Percentiles rank a stretch among this genome's conserved stretches.
Conservation (phyloP, 1,140 invertebrate genomes). For the Brachystomella parvula region DNA sequence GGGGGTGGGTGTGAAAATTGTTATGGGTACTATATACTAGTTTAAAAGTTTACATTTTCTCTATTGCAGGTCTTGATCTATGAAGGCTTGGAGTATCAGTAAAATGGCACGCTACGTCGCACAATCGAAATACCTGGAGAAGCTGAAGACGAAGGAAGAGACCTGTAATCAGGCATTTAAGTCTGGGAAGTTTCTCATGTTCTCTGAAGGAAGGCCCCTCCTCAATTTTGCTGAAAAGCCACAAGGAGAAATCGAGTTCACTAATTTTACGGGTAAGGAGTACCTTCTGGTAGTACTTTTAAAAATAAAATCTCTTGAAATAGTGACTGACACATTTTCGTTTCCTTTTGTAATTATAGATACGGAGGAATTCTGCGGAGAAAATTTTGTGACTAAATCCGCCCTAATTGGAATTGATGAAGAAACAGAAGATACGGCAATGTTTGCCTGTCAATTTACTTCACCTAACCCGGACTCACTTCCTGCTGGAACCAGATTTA, state of each 20-base stretch:
- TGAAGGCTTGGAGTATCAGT: slow-evolving; percentile 31
- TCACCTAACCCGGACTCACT: slow-evolving; percentile 15
- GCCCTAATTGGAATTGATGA: slow-evolving; percentile 25
- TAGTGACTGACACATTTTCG: not conserved
- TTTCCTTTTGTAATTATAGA: slow-evolving; percentile 15
- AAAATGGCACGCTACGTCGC: slow-evolving; percentile 35
- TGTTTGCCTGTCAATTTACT: slow-evolving; percentile 28
- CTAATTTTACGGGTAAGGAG: slow-evolving; percentile 27
- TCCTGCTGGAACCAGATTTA: slow-evolving; percentile 26
- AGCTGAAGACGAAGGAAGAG: slow-evolving; percentile 37
- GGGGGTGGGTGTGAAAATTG: no score
- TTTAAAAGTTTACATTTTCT: slow-evolving; percentile 6
- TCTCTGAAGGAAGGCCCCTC: slow-evolving; percentile 27
- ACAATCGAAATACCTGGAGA: slow-evolving; percentile 31
- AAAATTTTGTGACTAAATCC: slow-evolving; percentile 22
- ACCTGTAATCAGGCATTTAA: slow-evolving; percentile 25
- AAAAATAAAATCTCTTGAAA: not conserved
- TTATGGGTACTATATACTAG: not conserved
- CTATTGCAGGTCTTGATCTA: slow-evolving; percentile 19
- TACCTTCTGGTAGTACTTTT: not conserved
- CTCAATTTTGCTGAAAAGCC: slow-evolving; percentile 1
- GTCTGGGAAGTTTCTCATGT: slow-evolving; percentile 29
- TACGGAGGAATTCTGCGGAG: slow-evolving; percentile 14
- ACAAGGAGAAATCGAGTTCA: slow-evolving; percentile 20
- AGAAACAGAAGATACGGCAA: slow-evolving; percentile 19